These are phyloP conservation scores for Caenorhabditis sp. DNA, from an alignment of 2,888 invertebrate species.

Conservation along the genomic window DNA sequence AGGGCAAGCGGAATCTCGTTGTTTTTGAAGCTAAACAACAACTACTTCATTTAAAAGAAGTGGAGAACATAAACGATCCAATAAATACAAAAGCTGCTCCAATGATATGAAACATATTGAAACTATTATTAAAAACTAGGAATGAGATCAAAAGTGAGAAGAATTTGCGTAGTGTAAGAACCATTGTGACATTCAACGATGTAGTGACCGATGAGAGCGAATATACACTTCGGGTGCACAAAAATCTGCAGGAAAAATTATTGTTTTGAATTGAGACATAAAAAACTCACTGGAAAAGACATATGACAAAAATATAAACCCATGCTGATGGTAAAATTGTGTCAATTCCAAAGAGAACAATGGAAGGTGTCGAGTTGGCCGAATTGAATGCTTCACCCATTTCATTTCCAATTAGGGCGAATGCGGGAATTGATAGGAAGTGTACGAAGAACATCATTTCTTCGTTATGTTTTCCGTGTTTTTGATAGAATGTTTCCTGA, in stretches of 20 bases:
- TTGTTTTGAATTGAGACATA: neutral
- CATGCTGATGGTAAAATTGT: slow-evolving; percentile 79
- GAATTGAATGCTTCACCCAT: slow-evolving; percentile 81
- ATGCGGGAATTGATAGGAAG: slow-evolving; percentile 86
- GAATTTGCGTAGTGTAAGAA: slow-evolving; percentile 93
- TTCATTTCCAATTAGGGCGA: slow-evolving; percentile 82
- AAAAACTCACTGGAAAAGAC: slow-evolving; percentile 52
- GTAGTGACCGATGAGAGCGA: slow-evolving; percentile 85
- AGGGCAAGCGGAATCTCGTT: no score
- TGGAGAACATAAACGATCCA: slow-evolving; percentile 91
- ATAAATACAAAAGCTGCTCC: slow-evolving; percentile 88
- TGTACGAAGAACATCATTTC: slow-evolving; percentile 75
- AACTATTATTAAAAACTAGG: slow-evolving; percentile 89
- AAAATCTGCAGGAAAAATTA: slow-evolving; percentile 74
- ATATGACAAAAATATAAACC: slow-evolving; percentile 50
- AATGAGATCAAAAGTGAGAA: slow-evolving; percentile 91
- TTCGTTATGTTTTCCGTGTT: slow-evolving; percentile 79
- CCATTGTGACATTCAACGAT: slow-evolving; percentile 91
- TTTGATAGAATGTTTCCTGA: slow-evolving; percentile 73
- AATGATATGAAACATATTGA: slow-evolving; percentile 88
- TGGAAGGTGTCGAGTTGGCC: slow-evolving; percentile 75
- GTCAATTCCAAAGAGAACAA: slow-evolving; percentile 72
- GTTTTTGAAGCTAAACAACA: no score
- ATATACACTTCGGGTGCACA: slow-evolving; percentile 86
- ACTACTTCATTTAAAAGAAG: slow-evolving; percentile 71